A percentile compares a stretch with the other conserved stretches of the same genome.
phyloP scores from a whole-genome alignment of 2,113 vertebrate species.

The Siniperca knerii region DNA sequence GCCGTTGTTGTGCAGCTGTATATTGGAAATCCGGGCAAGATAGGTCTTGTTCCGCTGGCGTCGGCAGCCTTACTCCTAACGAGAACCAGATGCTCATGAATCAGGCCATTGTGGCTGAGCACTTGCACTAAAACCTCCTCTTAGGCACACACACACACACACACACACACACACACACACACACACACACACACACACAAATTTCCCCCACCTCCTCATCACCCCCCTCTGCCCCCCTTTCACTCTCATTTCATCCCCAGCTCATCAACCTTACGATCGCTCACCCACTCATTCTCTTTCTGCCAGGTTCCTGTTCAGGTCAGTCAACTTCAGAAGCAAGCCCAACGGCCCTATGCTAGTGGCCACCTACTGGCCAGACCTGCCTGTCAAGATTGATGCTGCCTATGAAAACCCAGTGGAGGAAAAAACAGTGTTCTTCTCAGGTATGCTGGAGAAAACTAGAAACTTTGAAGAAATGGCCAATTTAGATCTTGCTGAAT shows the following conservation, averaged over 20 bases:
- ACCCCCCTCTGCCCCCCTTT: conserved; percentile 34
- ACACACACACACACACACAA: conserved; percentile 16
- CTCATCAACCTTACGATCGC: conserved; percentile 24
- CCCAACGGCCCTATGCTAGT: conserved; percentile 93
- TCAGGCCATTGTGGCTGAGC: conserved; percentile 87
- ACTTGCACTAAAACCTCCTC: conserved; percentile 65
- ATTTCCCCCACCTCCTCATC: conserved; percentile 31
- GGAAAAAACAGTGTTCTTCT: conserved; percentile 95
- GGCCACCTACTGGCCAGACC: conserved; percentile 96
- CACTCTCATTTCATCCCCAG: conserved; percentile 31
- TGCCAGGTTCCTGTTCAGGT: conserved; percentile 95
- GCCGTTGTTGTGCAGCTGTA: conserved; percentile 81
- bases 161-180: conserved; percentile 1
- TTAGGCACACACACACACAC: conserved; percentile 9
- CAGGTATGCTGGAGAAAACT: conserved; percentile 85
- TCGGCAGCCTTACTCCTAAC: conserved; percentile 78
- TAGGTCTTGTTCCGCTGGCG: conserved; percentile 83
- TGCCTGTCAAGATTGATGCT: conserved; percentile 94
- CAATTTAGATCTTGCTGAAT: not conserved
- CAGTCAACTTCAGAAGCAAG: conserved; percentile 88
- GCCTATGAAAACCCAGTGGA: conserved; percentile 95
- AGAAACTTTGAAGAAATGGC: conserved; percentile 9
- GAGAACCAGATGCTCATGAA: conserved; percentile 89
- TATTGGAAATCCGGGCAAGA: conserved; percentile 81
- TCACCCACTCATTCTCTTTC: conserved; percentile 51